Evolutionary conservation across 1,140 invertebrate species (phyloP).

Genomic region (Colletes gigas): DNA sequence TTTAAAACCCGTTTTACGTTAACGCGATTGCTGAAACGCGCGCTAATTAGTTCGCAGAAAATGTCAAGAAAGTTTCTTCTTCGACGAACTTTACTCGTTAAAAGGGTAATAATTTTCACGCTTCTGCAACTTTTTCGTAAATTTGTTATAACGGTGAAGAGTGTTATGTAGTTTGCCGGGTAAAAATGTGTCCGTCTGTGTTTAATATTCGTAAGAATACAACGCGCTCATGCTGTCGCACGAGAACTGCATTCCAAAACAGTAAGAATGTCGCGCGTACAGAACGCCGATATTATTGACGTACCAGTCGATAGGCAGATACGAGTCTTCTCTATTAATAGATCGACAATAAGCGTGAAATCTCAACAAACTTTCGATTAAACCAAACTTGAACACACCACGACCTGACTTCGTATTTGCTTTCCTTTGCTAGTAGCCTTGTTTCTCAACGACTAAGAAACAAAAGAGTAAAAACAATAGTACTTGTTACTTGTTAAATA

Average conservation of each 20-base stretch:
- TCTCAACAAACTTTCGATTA: conserved; percentile 6
- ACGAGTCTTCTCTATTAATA: conserved; percentile 24
- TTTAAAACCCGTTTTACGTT: no score
- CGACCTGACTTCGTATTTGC: not conserved
- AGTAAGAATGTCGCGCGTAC: not conserved
- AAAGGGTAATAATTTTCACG: no score
- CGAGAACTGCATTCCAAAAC: conserved; percentile 22
- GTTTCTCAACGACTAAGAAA: conserved; percentile 9
- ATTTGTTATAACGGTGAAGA: no score
- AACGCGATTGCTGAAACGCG: no score
- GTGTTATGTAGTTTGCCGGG: not conserved
- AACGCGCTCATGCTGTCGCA: not conserved
- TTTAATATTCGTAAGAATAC: not conserved
- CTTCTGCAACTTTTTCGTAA: no score
- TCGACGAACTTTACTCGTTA: no score
- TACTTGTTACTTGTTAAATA: no score
- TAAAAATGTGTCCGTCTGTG: no score
- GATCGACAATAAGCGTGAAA: conserved; percentile 5
- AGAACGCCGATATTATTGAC: conserved; percentile 15
- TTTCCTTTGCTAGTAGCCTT: conserved; percentile 18
- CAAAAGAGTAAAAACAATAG: no score
- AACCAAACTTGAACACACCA: not conserved
- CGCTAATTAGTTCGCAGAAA: no score
- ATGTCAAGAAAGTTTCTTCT: no score
- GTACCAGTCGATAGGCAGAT: not conserved